phyloP scores from a whole-genome alignment of 2,888 invertebrate species.

The Mylabris sibirica region DNA sequence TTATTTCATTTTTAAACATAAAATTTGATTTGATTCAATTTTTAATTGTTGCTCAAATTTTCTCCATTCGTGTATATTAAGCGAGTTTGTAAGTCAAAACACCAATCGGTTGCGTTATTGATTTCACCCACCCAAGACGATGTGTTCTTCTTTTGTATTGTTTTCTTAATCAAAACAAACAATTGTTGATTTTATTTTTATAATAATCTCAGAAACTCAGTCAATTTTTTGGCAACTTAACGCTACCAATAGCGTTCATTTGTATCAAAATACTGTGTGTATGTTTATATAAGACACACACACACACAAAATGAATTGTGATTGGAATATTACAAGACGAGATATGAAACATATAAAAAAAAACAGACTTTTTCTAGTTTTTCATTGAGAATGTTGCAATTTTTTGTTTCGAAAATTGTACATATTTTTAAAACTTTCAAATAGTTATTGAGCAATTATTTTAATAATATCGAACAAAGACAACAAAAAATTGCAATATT shows the following conservation, averaged over 20 bases:
- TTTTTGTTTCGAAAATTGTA: constrained; percentile 23
- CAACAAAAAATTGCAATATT: constrained; percentile 37
- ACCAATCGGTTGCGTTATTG: constrained; percentile 26
- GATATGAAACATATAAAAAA: constrained; percentile 11
- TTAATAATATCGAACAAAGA: constrained; percentile 33
- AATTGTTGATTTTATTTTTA: neutral
- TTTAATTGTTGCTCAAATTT: constrained; percentile 47
- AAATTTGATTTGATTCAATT: constrained; percentile 6
- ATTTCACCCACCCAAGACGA: neutral
- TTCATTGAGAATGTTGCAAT: constrained; percentile 32
- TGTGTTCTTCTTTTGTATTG: too few species aligned
- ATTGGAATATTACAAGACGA: constrained; percentile 33
- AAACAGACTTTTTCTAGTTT: constrained; percentile 11
- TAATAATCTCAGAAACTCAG: constrained; percentile 21
- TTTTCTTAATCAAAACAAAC: neutral
- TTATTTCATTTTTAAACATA: constrained; percentile 27
- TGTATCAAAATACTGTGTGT: constrained; percentile 30
- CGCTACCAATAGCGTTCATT: constrained; percentile 16
- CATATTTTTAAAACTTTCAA: constrained; percentile 34
- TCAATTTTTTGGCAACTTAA: constrained; percentile 29
- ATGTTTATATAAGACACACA: constrained; percentile 16
- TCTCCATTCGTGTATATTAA: constrained; percentile 28
- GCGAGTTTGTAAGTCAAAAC: constrained; percentile 32
- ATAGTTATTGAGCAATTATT: constrained; percentile 31
- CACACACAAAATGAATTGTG: constrained; percentile 28